Conservation (phyloP, 2,113 vertebrate species). For the Haplochromis vanheusdeni region DNA sequence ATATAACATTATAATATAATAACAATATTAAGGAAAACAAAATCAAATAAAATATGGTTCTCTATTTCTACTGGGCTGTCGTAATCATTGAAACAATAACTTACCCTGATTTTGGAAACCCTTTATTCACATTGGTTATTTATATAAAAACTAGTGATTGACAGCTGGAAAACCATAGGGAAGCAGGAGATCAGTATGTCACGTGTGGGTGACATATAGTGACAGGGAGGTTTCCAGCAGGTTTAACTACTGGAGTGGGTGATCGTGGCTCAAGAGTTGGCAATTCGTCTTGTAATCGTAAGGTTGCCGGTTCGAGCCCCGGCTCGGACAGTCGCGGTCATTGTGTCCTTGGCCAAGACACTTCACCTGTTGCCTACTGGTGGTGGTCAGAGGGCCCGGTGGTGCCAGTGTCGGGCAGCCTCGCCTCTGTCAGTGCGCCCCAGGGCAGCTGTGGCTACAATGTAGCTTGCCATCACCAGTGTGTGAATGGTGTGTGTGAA, state of each 20-base stretch:
- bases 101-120: not conserved
- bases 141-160: not conserved
- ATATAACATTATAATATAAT: not conserved
- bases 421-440: not conserved
- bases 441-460: not conserved
- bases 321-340: rapidly evolving
- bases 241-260: not conserved
- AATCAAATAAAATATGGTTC: not conserved
- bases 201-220: not conserved
- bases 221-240: not conserved
- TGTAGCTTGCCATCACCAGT: not conserved
- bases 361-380: not conserved
- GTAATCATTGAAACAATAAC: not conserved
- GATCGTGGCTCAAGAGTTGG: not conserved
- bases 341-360: not conserved
- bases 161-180: not conserved
- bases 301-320: not conserved
- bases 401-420: not conserved
- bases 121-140: not conserved
- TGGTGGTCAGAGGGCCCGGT: not conserved
- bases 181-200: not conserved
- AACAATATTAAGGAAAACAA: not conserved
- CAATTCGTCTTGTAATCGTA: not conserved
- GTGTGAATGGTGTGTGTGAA: not conserved
- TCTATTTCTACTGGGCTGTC: not conserved